phyloP scores from a whole-genome alignment of 1,140 invertebrate genomes.

The Dinothrombium tinctorium region DNA sequence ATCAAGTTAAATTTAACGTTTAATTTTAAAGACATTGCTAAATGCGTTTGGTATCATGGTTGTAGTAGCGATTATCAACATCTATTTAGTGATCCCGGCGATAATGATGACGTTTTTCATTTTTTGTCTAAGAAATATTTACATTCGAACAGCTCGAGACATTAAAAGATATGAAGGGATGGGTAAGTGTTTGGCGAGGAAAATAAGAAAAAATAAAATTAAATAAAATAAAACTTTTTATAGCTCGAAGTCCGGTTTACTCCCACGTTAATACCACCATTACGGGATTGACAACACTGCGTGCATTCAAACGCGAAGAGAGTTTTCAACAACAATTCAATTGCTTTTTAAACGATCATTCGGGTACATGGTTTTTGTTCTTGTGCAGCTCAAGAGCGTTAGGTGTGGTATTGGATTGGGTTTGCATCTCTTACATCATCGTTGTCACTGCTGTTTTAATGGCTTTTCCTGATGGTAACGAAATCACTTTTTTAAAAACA shows the following conservation, averaged over 20 bases:
- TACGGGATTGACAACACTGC: slow-evolving; percentile 25
- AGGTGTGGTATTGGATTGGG: slow-evolving; percentile 48
- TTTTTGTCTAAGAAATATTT: slow-evolving; percentile 43
- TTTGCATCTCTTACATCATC: slow-evolving; percentile 41
- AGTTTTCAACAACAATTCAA: slow-evolving; percentile 38
- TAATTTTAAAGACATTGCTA: slow-evolving; percentile 21
- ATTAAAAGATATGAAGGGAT: slow-evolving; percentile 67
- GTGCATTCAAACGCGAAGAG: slow-evolving; percentile 22
- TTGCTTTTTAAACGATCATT: slow-evolving; percentile 18
- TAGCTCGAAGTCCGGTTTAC: slow-evolving; percentile 21
- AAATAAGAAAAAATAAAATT: neutral
- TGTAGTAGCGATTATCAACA: slow-evolving; percentile 2
- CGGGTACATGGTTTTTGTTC: slow-evolving; percentile 37
- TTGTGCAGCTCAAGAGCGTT: slow-evolving; percentile 52
- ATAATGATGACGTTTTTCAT: slow-evolving; percentile 41
- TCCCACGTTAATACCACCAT: slow-evolving; percentile 26
- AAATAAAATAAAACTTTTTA: neutral
- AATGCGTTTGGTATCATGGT: slow-evolving; percentile 7
- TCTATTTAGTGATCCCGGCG: slow-evolving; percentile 36
- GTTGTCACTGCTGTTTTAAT: slow-evolving; percentile 16
- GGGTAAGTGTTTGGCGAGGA: slow-evolving; percentile 29
- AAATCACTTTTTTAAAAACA: too few species aligned
- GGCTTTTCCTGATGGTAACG: neutral
- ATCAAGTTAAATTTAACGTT: slow-evolving; percentile 37
- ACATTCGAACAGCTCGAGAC: slow-evolving; percentile 55